These are phyloP conservation scores for Rhinogobius similis DNA, from an alignment of 2,113 vertebrate genomes.

Conservation along the genomic window DNA sequence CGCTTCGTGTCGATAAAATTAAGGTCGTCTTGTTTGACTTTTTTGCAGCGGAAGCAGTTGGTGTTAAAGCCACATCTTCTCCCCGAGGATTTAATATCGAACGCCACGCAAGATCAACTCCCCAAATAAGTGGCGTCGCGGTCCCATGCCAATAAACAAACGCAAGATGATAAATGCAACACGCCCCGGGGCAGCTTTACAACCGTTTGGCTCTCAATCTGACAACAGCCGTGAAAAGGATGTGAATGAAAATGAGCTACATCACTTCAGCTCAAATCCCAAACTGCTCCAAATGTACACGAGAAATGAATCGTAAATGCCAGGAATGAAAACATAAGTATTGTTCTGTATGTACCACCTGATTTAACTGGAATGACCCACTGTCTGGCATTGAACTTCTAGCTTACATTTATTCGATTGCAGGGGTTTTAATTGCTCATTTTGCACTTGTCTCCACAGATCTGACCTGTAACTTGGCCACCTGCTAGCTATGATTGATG, in stretches of 20 bases:
- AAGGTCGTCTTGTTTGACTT: neutral
- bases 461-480: too few species aligned
- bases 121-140: slow-evolving; percentile 36
- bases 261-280: slow-evolving; percentile 1
- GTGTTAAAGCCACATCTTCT: slow-evolving; percentile 24
- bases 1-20: slow-evolving; percentile 5
- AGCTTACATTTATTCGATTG: too few species aligned
- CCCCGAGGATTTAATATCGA: slow-evolving; percentile 54
- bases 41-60: slow-evolving; percentile 3
- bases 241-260: slow-evolving; percentile 22
- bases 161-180: slow-evolving; percentile 36
- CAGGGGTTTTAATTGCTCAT: too few species aligned
- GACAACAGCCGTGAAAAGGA: slow-evolving; percentile 4
- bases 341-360: too few species aligned
- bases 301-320: too few species aligned
- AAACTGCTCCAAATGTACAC: neutral
- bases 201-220: slow-evolving; percentile 16
- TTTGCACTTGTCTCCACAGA: too few species aligned
- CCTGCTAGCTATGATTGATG: too few species aligned
- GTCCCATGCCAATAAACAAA: slow-evolving; percentile 41
- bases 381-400: too few species aligned
- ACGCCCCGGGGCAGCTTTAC: slow-evolving; percentile 23
- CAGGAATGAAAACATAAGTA: neutral
- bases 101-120: slow-evolving; percentile 56
- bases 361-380: too few species aligned